Evolutionary conservation across 2,888 invertebrate genomes (phyloP).

Genomic region (Rhagonycha fulva): DNA sequence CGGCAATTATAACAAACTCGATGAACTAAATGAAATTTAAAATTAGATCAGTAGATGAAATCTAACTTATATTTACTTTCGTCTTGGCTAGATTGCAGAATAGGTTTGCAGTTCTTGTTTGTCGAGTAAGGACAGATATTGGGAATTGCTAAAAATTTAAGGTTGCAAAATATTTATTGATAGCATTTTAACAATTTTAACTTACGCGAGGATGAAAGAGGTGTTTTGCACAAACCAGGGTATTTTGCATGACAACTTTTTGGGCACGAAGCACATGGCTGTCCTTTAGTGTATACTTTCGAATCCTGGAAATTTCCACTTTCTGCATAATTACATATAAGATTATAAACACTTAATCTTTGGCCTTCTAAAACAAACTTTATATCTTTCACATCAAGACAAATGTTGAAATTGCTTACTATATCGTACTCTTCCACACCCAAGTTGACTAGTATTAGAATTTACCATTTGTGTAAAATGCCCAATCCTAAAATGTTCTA

Average conservation of each 20-base stretch:
- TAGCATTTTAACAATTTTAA: neutral
- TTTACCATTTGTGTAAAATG: neutral
- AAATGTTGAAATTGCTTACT: neutral
- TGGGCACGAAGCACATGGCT: neutral
- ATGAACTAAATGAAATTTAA: no score
- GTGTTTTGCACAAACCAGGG: neutral
- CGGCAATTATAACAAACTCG: no score
- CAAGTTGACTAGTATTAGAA: neutral
- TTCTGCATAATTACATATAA: neutral
- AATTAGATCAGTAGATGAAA: no score
- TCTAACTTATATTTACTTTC: no score
- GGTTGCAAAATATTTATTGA: accelerated
- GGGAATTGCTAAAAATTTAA: neutral
- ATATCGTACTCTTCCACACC: neutral
- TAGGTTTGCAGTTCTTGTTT: neutral
- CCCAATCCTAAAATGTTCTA: neutral
- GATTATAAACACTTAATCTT: no score
- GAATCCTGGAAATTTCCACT: neutral
- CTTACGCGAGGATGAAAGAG: neutral
- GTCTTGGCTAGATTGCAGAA: no score
- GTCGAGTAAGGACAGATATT: neutral
- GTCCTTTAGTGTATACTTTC: neutral
- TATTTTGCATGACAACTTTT: neutral
- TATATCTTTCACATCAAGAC: neutral
- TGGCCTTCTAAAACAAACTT: neutral